phyloP scores from a whole-genome alignment of 2,888 invertebrate genomes.

The Hoplodrina blanda region DNA sequence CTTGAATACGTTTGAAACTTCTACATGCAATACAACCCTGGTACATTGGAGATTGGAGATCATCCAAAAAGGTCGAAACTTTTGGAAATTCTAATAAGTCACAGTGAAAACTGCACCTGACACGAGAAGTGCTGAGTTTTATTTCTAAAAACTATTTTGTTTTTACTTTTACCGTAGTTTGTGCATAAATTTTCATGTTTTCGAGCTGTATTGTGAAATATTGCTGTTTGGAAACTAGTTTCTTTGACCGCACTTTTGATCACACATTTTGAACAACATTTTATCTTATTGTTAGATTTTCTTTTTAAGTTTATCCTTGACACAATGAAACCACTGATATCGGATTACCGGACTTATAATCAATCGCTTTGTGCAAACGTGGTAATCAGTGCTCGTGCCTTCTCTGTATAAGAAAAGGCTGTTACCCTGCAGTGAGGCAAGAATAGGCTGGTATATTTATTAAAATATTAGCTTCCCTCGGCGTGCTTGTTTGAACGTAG shows the following conservation, averaged over 20 bases:
- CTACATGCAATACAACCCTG: constrained; percentile 18
- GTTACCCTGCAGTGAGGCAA: too few species aligned
- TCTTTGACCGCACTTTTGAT: neutral
- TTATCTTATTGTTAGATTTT: too few species aligned
- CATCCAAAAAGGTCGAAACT: constrained; percentile 41
- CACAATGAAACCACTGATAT: too few species aligned
- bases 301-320: neutral
- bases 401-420: too few species aligned
- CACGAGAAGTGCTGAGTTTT: constrained; percentile 30
- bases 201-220: constrained; percentile 11
- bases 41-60: constrained; percentile 38
- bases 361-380: too few species aligned
- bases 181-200: constrained; percentile 31
- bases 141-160: constrained; percentile 30
- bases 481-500: too few species aligned
- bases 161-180: constrained; percentile 31
- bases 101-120: constrained; percentile 40
- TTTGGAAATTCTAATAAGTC: constrained; percentile 44
- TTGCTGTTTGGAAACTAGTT: constrained; percentile 23
- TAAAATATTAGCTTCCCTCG: too few species aligned
- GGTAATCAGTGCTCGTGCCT: too few species aligned
- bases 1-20: constrained; percentile 46
- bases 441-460: too few species aligned
- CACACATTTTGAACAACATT: neutral
- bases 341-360: too few species aligned